Base-by-base conservation (phyloP, 1,140 invertebrate species). In the Littorina saxatilis region DNA sequence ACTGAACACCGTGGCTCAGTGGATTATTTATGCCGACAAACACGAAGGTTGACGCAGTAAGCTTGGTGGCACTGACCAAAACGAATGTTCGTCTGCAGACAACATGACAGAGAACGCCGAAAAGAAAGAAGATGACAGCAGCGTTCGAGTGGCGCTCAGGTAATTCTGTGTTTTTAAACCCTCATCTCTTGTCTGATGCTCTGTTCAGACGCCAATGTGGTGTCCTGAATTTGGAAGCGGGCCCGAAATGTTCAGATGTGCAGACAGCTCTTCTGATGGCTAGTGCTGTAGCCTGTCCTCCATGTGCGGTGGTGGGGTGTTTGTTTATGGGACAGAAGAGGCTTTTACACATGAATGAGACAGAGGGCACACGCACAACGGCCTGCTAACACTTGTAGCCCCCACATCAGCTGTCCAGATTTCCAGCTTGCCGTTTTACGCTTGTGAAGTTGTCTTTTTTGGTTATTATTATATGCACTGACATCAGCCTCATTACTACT, bases 91-190 rank as follows among this genome's bases (percentile, higher is more conserved):
- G 47, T 55, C 27, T 47, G 77, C 40, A 55, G 23, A 23, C 37
- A 81, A 63, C 50, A 88, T 87, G 86, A 84, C 80, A 58, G 87
- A 85, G 55, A 83, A 82, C 50, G 82, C 82, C 29, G 87, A 87
- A 66, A 76, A 72, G 40, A 85, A 85, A 66, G 85, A 87, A 58
- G 87, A 89, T 83, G 85, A 89, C 55, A 85, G 84, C 35, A 88
- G 85, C 80, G 88, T 89, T 20, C 79, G 87, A 50, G 88, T 89
- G 27, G 88, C 88, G 39, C 80, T 89, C 39, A 89, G 88, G 88
- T 89, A 85, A 79, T 39, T 47, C 61, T 39, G 47, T 40, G 9
- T 68, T 68, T 68, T 68, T 68, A 68, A 39, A 39, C 35, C 23
- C 7, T 39, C 15, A 23, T 68, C 66, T 39, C 15, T 27, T 5